Conservation (phyloP, 2,797 vertebrate species). For the Catostomus latipinnis region DNA sequence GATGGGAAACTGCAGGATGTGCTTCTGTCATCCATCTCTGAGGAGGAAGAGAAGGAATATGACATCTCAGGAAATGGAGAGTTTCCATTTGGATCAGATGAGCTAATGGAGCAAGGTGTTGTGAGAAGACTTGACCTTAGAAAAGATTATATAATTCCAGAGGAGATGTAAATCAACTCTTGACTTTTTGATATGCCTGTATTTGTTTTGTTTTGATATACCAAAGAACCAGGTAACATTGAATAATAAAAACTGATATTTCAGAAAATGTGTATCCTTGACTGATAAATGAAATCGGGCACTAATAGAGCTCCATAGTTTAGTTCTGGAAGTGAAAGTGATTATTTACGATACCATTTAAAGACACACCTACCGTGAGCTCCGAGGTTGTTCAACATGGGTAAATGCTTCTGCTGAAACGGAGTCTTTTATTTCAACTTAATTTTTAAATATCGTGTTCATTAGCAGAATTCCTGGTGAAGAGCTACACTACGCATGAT, state of each 20-base stretch:
- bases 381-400: too few relatives aligned
- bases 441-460: too few relatives aligned
- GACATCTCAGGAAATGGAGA: too few relatives aligned
- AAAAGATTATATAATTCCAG: conserved; percentile 1
- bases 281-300: neutral
- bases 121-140: conserved; percentile 1
- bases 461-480: too few relatives aligned
- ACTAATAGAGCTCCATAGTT: too few relatives aligned
- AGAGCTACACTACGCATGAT: too few relatives aligned
- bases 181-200: neutral
- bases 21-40: neutral
- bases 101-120: conserved; percentile 7
- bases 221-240: neutral
- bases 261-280: neutral
- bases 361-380: too few relatives aligned
- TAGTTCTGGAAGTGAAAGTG: too few relatives aligned
- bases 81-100: neutral
- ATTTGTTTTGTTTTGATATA: neutral
- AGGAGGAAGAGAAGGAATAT: neutral
- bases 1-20: neutral
- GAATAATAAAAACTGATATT: neutral
- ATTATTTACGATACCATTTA: too few relatives aligned
- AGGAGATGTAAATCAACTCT: neutral
- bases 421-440: too few relatives aligned
- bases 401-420: too few relatives aligned